Evolutionary conservation across 2,888 invertebrate genomes (phyloP).

Genomic region (Emmelina monodactyla): DNA sequence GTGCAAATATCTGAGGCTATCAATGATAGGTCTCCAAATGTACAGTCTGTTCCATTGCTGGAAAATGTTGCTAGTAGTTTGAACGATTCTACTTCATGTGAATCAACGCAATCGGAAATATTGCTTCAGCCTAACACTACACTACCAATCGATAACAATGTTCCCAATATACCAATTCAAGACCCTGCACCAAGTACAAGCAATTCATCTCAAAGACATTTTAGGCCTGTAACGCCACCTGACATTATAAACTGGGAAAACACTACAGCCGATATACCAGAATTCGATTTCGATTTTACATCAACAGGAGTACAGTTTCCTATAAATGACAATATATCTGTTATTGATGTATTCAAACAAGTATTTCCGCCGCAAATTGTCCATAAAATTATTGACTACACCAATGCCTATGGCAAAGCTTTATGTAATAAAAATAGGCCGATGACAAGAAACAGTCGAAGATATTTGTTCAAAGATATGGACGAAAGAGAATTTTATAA

Average conservation of each 20-base stretch:
- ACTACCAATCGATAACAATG: constrained; percentile 3
- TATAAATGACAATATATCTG: constrained; percentile 1
- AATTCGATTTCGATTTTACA: constrained; percentile 6
- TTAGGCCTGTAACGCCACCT: constrained; percentile 5
- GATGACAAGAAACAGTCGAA: constrained; percentile 3
- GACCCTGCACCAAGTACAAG: constrained; percentile 4
- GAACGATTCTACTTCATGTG: background rate
- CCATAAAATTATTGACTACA: too few relatives aligned
- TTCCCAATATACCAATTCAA: constrained; percentile 2
- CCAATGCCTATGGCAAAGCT: too few relatives aligned
- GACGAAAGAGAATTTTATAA: constrained; percentile 2
- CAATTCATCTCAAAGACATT: constrained; percentile 2
- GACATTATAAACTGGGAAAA: constrained; percentile 4
- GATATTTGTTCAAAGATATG: constrained; percentile 1
- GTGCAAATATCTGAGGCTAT: constrained; percentile 2
- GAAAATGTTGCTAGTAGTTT: constrained; percentile 2
- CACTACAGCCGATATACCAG: constrained; percentile 4
- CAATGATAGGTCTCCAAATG: constrained; percentile 2
- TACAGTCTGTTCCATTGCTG: too few relatives aligned
- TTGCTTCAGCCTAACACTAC: constrained; percentile 5
- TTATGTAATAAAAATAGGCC: too few relatives aligned
- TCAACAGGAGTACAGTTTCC: constrained; percentile 4
- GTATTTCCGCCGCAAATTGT: constrained; percentile 1
- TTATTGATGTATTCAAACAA: constrained; percentile 3
- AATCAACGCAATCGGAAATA: constrained; percentile 1